Evolutionary conservation across 2,797 vertebrate genomes (phyloP).

Genomic region (Pyrocephalus nanus): DNA sequence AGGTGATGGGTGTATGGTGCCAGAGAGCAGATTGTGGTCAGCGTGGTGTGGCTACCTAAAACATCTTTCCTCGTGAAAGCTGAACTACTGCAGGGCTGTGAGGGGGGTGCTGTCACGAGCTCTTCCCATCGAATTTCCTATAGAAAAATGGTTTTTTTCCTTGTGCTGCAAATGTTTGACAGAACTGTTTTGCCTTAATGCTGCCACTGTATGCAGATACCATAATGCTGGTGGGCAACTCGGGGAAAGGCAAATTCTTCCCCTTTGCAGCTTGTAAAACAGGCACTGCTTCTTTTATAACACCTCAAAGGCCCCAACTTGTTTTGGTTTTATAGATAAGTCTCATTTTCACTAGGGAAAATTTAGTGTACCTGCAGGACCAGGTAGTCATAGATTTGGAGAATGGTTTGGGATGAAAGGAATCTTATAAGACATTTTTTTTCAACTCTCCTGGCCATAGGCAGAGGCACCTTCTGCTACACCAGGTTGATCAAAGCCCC

Average conservation of each 20-base stretch:
- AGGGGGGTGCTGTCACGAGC: fast-evolving
- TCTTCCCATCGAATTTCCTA: neutral
- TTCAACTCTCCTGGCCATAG: neutral
- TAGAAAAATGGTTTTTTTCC: neutral
- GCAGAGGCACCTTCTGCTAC: neutral
- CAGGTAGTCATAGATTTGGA: neutral
- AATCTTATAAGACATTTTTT: neutral
- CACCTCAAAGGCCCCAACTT: neutral
- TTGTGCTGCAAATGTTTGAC: neutral
- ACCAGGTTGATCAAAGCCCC: neutral
- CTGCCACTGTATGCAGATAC: neutral
- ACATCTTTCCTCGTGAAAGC: fast-evolving
- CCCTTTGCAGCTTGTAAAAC: neutral
- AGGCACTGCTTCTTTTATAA: neutral
- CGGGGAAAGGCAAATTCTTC: neutral
- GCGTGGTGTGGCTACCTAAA: fast-evolving
- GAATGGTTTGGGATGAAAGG: neutral
- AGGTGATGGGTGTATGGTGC: fast-evolving
- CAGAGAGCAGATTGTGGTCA: neutral
- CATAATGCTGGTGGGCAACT: neutral
- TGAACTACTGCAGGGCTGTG: neutral
- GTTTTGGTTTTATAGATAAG: neutral
- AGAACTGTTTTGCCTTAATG: neutral
- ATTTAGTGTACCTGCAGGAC: neutral
- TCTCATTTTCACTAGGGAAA: neutral